Base-by-base conservation (phyloP, 2,797 vertebrate species). In the Poecile montanus region DNA sequence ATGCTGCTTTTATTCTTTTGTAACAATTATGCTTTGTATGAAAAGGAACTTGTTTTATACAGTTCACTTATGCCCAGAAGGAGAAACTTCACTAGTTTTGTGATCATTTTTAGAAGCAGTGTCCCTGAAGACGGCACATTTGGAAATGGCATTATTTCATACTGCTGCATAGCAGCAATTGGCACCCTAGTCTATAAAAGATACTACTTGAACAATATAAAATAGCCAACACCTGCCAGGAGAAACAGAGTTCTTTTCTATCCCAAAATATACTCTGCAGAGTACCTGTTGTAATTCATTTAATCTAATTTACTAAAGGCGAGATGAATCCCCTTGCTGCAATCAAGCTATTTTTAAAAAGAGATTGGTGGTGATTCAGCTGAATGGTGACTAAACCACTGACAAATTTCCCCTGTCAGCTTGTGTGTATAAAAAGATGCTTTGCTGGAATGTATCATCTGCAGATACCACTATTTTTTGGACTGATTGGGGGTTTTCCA, bases 331-430 rank as follows among this genome's bases (percentile, higher is more conserved):
- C n/a, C 38, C 21, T 89, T 30, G 29, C 56, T 3, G 17, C 75
- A 89, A 65, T 66, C 51, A 30, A 25, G 44, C n/a, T 89, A 44
- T 85, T 94, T 96, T 94, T 93, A 44, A 56, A 47, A 58, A 95
- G 36, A 88, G 71, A 62, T 48, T 63, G 67, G 61, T 63, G 63
- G 68, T 96, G 94, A 95, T 90, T 96, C 93, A 95, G 84, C 81
- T 89, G 85, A 93, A 62, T 30, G 75, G 61, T 96, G 91, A 94
- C 91, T 93, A 91, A 93, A 88, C 73, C 54, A 86, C 85, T 72
- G 83, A 95, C 60, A 95, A 91, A 79, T 89, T 78, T 91, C 93
- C 62, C 57, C 75, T 86, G 54, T 71, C 82, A 89, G 61, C 56
- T 86, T 71, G 38, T 74, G 76, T 78, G 38, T 85, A 91, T 92